Evolutionary conservation across 2,797 vertebrate species (phyloP), one percentile per base, ranked within the genome.

Genomic region (Alosa sapidissima): DNA sequence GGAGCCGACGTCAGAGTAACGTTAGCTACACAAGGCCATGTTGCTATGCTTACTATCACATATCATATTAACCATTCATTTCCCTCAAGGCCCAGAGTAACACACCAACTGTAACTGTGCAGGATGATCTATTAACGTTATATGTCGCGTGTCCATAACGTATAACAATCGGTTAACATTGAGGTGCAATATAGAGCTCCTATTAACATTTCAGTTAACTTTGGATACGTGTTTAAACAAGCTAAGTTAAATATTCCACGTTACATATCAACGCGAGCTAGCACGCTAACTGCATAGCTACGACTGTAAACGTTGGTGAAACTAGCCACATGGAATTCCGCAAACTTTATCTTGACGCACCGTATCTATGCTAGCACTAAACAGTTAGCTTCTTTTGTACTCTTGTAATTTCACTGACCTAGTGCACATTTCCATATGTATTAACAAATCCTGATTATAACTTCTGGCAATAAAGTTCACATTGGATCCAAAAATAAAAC

Each of bases 261-360:
- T 62, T 62, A 55, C n/a, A 24, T 51, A 51, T 51, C 11, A 51
- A 51, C 11, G 8, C 1, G 49, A 51, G 49, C 19, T 21, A 58
- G 3, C 55, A 21, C 6, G 58, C 6, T 62, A 62, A 24, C 58
- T 7, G 58, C 2, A 24, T 62, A 24, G 33, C 16, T 47, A 21
- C 16, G 7, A 16, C 36, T 65, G 16, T 65, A 65, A 78, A 78
- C 8, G 72, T 47, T 78, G 19, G 6, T 78, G 36, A 19, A 45
- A 78, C 41, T 45, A 45, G 41, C 72, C 72, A 78, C 72, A 78
- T 78, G 72, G 72, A 78, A 78, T 78, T n/a, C 72, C 72, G 72
- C 72, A 78, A 78, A 78, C 72, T 78, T 78, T 78, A 78, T 47
- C 72, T 78, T 78, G 72, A 78, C 72, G 72, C 72, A 78, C 72